Evolutionary conservation across 1,140 invertebrate genomes (phyloP), one percentile per base, ranked within the genome.

Genomic region (Drosophila quadrilineata): DNA sequence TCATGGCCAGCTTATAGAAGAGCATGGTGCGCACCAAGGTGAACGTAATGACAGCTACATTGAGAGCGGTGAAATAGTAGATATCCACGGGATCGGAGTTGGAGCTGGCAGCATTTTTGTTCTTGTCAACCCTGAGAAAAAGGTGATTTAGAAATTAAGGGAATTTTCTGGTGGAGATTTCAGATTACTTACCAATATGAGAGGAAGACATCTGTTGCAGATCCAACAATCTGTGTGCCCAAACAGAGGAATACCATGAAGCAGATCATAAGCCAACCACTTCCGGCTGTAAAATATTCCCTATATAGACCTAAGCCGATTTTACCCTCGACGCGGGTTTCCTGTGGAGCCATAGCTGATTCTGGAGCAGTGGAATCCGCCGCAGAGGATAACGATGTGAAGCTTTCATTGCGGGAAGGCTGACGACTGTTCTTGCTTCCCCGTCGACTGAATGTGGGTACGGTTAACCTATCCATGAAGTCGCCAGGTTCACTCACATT

Each of bases 11-110:
- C 38, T 72, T 72, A 24, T 58, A 72, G 38, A 85, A 63, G 9
- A 88, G 69, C 16, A 76, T 48, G 33, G 66, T 70, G 28, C 66
- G 57, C 0, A 64, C 26, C 3, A 77, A 19, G 46, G 57, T 77
- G 50, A 66, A 59, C 8, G 77, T 75, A 66, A 91, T 74, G 5
- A 67, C 70, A 21, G 46, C 57, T 6, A 73, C 4, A 22, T 67
- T 73, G 3, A 63, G 64, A 2, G 58, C 49, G 2, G 74, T 31
- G 24, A 77, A 77, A 21, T 52, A 63, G 22, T 77, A 77, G 22
- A 77, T 76, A 22, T 77, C 74, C 12, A 31, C 28, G 0, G 68
- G 41, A 43, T 77, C 74, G 0, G 57, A 22, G 0, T 12, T 22
- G 0, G 33, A 38, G 2, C 41, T 31, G 0, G 40, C 35, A 4